Evolutionary conservation across 2,797 vertebrate species (phyloP).

Genomic region (Rhinogobio ventralis): DNA sequence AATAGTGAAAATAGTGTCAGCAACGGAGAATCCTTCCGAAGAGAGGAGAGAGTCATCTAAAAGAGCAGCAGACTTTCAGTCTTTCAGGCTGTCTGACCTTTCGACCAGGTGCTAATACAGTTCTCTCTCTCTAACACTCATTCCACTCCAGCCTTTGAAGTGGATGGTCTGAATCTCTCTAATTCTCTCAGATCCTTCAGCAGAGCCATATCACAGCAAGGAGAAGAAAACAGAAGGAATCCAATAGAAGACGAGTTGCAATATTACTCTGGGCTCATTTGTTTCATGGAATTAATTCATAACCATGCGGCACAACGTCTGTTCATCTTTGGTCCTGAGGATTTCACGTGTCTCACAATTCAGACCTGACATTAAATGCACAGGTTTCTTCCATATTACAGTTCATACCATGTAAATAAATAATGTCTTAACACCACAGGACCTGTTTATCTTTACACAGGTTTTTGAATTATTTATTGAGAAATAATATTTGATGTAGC

Average conservation of each 20-base stretch:
- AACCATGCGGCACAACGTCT: not conserved
- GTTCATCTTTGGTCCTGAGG: not conserved
- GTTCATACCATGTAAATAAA: not conserved
- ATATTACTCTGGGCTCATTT: not conserved
- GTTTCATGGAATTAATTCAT: constrained; percentile 2
- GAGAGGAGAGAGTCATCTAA: not conserved
- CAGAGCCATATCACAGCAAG: constrained; percentile 14
- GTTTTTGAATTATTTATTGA: not conserved
- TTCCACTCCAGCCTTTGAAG: constrained; percentile 36
- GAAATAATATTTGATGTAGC: not conserved
- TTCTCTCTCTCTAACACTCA: constrained; percentile 3
- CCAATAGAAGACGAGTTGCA: not conserved
- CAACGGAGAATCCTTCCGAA: not conserved
- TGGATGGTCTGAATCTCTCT: constrained; percentile 33
- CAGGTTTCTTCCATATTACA: not conserved
- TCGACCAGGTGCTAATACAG: constrained; percentile 10
- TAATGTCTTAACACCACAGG: not conserved
- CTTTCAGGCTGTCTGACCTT: constrained; percentile 26
- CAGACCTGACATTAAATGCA: not conserved
- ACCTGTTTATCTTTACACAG: not conserved
- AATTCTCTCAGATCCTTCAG: constrained; percentile 16
- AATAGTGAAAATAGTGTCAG: not conserved
- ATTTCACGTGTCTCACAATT: not conserved
- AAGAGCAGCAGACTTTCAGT: constrained; percentile 27
- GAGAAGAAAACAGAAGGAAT: not conserved